A percentile compares a stretch with the other conserved stretches of the same genome.
phyloP scores from a whole-genome alignment of 2,797 vertebrate genomes.

The Centropyge bicolor region DNA sequence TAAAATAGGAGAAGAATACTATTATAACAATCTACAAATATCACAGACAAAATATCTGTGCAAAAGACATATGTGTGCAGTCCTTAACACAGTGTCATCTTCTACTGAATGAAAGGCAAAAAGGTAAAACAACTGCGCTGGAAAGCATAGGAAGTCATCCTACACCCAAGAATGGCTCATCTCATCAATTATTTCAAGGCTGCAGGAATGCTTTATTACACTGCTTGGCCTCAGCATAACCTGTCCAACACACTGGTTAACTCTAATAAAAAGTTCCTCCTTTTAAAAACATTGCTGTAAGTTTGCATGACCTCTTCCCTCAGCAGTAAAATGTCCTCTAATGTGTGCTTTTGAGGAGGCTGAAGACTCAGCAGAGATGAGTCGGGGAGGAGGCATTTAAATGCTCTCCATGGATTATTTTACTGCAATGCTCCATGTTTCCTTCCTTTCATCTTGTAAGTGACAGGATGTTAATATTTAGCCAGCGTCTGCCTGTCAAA shows the following conservation, averaged over 20 bases:
- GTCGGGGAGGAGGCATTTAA: too few relatives aligned
- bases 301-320: not conserved
- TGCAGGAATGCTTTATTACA: slow-evolving; percentile 48
- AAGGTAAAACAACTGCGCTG: slow-evolving; percentile 18
- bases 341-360: slow-evolving; percentile 1
- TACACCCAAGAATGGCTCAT: slow-evolving; percentile 59
- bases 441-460: not conserved
- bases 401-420: not conserved
- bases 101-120: slow-evolving; percentile 9
- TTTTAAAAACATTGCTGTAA: not conserved
- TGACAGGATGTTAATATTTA: slow-evolving; percentile 26
- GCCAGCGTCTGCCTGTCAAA: slow-evolving; percentile 3
- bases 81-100: not conserved
- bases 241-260: not conserved
- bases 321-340: slow-evolving; percentile 10
- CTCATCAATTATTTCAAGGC: slow-evolving; percentile 79
- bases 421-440: not conserved
- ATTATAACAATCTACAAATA: too few relatives aligned
- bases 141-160: slow-evolving; percentile 62
- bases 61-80: not conserved
- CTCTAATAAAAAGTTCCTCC: not conserved
- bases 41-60: too few relatives aligned
- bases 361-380: not conserved
- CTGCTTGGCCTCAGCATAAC: slow-evolving; percentile 18
- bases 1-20: too few relatives aligned